Evolutionary conservation across 2,113 vertebrate genomes (phyloP), one percentile per base, ranked within the genome.

Genomic region (Platanista minor): DNA sequence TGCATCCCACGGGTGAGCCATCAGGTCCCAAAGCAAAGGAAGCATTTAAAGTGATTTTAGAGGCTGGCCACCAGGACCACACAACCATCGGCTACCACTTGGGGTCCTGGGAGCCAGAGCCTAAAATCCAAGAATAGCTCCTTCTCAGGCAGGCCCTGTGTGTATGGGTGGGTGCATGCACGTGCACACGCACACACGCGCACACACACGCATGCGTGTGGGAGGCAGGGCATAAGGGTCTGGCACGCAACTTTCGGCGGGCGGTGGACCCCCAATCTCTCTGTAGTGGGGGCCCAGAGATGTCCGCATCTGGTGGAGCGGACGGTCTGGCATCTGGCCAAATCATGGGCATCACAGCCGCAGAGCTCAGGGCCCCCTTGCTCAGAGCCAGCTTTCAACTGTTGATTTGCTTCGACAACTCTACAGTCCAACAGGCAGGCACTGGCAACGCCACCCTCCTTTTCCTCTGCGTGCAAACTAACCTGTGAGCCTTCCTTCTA

Each of bases 311-410:
- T 78, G 41, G 62, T 27, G 2, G n/a, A 25, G 57, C 0, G 21
- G 64, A 69, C 20, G 29, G 7, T 11, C 29, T 21, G 49, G 52
- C 54, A 25, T 15, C 64, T 64, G 87, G 33, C 36, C 83, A 57
- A 36, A 33, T 10, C 23, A n/a, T 0, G 1, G 1, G 2, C 15
- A 3, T 31, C 36, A 6, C 6, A 13, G n/a, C n/a, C 13, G 0
- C 57, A 6, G 23, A 17, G 62, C 33, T 36, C n/a, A 59, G 49
- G 81, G 10, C 52, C 31, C 31, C 29, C 27, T 36, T 29, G 57
- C 61, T 83, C 29, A 64, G 72, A 82, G 27, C 17, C 3, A 31
- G 13, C 52, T 61, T 39, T 62, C 64, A 25, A 14, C 46, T 29
- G 21, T 36, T 52, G 46, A 15, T 49, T 69, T 62, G 83, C 66